Base-by-base conservation (phyloP, 1,140 invertebrate genomes). In the Camponotus pennsylvanicus region DNA sequence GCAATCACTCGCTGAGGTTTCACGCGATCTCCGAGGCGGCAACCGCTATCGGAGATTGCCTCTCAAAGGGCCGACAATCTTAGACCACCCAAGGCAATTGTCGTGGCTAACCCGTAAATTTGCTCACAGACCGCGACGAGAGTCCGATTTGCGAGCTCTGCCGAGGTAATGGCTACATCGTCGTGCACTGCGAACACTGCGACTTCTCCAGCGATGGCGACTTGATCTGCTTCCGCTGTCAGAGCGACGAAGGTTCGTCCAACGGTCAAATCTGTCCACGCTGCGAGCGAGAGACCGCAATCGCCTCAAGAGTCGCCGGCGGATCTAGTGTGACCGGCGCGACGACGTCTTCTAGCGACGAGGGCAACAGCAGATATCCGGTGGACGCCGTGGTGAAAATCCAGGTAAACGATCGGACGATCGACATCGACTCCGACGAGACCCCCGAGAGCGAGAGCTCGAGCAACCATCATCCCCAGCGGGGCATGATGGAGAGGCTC, bases 191-290 rank as follows among this genome's bases (percentile, higher is more conserved):
- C 32, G 88, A 90, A 3, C 94, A 93, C 66, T 94, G 93, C 66
- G 91, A 94, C 42, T 82, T 91, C 27, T 87, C 92, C 13, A 91
- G 91, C 83, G 93, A 95, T 5, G 87, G 91, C 52, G 93, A 94
- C 84, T 88, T 94, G 9, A 95, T 95, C 57, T 94, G 94, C 85
- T 95, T 95, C 82, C 91, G 92, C 34, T 94, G 94, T 49, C 92
- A 93, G 49, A 93, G 73, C 77, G 93, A 93, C 52, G 90, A 93
- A 21, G 88, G 86, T 7, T 90, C 89, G 8, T 89, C 92, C 15
- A 93, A 93, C 79, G 92, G 90, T 87, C 84, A 84, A 3, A 69
- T 64, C 8, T 93, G 92, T 49, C 88, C 91, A 0, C 92, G 87
- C 42, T 93, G 92, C 52, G 92, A 92, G 6, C 87, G 89, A 15